A percentile compares a stretch with the other conserved stretches of the same genome.
These are phyloP conservation scores for Rhabdornis inornatus DNA, from an alignment of 2,113 vertebrate species.

Conservation along the genomic window DNA sequence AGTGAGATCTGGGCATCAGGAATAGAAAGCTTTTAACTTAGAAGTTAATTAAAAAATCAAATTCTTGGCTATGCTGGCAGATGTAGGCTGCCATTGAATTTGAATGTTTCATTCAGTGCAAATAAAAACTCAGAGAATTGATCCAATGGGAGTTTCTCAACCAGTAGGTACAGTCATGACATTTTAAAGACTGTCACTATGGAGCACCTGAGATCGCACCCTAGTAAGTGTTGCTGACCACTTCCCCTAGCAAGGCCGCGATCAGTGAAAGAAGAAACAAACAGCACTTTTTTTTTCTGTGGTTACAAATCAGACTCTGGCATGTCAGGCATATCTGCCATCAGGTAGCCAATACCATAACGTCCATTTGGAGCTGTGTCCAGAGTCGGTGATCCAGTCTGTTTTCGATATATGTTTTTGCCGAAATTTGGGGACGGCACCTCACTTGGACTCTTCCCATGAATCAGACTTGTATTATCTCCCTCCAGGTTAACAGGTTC, in stretches of 20 bases:
- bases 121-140: conserved; percentile 44
- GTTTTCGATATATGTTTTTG: conserved; percentile 90
- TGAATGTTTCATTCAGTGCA: conserved; percentile 20
- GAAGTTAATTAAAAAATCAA: conserved; percentile 33
- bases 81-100: conserved; percentile 3
- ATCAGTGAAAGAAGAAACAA: conserved; percentile 24
- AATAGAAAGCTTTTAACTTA: conserved; percentile 56
- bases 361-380: conserved; percentile 90
- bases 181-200: conserved; percentile 33
- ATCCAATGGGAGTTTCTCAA: conserved; percentile 32
- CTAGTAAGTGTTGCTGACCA: conserved; percentile 43
- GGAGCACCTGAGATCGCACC: conserved; percentile 71
- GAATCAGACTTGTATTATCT: conserved; percentile 89
- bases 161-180: background rate
- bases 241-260: conserved; percentile 47
- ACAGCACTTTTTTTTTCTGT: background rate
- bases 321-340: conserved; percentile 92
- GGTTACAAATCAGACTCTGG: conserved; percentile 92
- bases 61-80: conserved; percentile 4
- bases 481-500: conserved; percentile 82
- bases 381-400: conserved; percentile 74
- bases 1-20: conserved; percentile 54
- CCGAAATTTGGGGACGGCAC: conserved; percentile 86
- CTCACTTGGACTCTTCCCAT: conserved; percentile 86
- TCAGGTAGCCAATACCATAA: conserved; percentile 92